Conservation (phyloP, 2,888 invertebrate species). For the Chromoteleia sp. region DNA sequence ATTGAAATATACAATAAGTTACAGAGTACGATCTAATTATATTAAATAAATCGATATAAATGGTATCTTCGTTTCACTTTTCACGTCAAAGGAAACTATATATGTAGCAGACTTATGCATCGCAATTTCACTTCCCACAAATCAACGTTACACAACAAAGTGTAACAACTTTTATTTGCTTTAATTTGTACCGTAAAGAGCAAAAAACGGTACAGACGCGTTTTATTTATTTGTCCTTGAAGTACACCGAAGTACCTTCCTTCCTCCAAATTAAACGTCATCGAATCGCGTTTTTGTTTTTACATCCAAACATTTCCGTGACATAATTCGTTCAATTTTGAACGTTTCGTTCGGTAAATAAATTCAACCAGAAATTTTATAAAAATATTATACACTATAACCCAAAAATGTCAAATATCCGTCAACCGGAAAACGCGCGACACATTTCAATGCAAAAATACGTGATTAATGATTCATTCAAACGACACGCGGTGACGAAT, state of each 20-base stretch:
- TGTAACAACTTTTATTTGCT: neutral
- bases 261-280: no score
- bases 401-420: slow-evolving; percentile 38
- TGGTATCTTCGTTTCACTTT: no score
- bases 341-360: neutral
- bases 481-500: slow-evolving; percentile 52
- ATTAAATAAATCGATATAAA: no score
- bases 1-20: no score
- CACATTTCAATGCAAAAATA: slow-evolving; percentile 54
- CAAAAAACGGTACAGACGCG: neutral
- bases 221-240: slow-evolving; percentile 20
- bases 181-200: neutral
- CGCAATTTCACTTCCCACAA: neutral
- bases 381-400: slow-evolving; percentile 23
- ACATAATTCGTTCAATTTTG: slow-evolving; percentile 3
- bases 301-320: neutral
- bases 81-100: no score
- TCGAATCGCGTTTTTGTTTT: slow-evolving; percentile 3
- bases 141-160: neutral
- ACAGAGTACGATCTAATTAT: no score
- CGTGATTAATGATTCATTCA: slow-evolving; percentile 63
- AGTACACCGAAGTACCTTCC: no score
- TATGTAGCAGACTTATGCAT: neutral
- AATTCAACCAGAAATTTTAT: slow-evolving; percentile 22
- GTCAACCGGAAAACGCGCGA: slow-evolving; percentile 31